Evolutionary conservation across 2,888 invertebrate species (phyloP), one percentile per base, ranked within the genome.

Genomic region (Rhaphigaster nebulosa): DNA sequence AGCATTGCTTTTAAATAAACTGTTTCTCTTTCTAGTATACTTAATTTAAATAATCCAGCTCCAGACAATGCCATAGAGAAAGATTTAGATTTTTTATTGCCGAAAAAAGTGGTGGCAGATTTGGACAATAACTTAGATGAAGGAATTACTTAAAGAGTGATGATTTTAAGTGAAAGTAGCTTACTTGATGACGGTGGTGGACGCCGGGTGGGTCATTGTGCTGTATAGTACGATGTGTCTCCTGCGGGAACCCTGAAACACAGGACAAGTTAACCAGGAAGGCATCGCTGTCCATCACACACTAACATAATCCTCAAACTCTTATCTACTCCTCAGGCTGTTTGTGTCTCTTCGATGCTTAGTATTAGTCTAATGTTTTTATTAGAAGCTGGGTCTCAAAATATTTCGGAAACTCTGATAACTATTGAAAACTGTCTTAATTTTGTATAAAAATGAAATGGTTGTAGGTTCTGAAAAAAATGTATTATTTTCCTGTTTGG

Each of bases 181-280:
- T 91, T 84, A 91, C 91, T 91, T 91, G 91, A 91, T 91, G 45
- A 91, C 91, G 10, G 89, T 91, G 34, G 91, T 50, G 52, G 91
- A 89, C 29, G 60, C 88, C 15, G 87, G 91, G 26, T 91, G 90
- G 34, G 91, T 91, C 91, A 91, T 91, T 29, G 89, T 45, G 91
- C 60, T 54, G 54, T 54, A 88, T 54, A 60, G 34, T 56, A 54
- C 60, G 88, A 88, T 88, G 56, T 88, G 38, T 13, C 38, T 56
- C 29, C 54, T 88, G 5, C 60, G 88, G 88, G 88, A 88, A 88
- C 60, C 88, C 88, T 88, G 88, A 52, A 88, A 88, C 88, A 88
- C 26, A 84, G 84, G 45, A 84, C 45, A 84, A n/a, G 84, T 84
- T 84, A 84, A n/a, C 84, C 41, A 84, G 10, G 45, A 84, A 38